Percentiles rank a stretch among this genome's conserved stretches.
Evolutionary conservation across 2,113 vertebrate species (phyloP).

Genomic region (Sander lucioperca): DNA sequence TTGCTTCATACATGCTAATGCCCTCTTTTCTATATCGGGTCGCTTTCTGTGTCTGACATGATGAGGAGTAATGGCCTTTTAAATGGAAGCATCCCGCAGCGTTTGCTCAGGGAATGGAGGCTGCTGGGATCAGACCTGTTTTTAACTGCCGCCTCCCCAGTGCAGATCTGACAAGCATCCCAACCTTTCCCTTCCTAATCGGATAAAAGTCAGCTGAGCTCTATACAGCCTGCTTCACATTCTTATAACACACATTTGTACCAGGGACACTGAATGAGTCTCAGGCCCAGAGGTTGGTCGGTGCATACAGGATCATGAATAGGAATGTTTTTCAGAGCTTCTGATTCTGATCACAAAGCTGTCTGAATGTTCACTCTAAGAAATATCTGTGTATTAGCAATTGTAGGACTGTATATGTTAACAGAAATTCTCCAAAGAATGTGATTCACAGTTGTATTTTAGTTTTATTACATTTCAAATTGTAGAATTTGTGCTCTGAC

Average conservation of each 20-base stretch:
- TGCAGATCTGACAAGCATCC: constrained; percentile 37
- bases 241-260: constrained; percentile 12
- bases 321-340: too few species aligned
- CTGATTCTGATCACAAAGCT: too few species aligned
- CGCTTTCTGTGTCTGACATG: constrained; percentile 38
- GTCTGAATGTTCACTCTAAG: too few species aligned
- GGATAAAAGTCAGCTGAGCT: constrained; percentile 24
- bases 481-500: too few species aligned
- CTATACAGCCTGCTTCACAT: neutral
- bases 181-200: constrained; percentile 9
- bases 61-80: constrained; percentile 50
- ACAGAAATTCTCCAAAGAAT: too few species aligned
- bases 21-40: constrained; percentile 43
- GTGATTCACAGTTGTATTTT: too few species aligned
- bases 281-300: neutral
- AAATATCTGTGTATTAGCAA: too few species aligned
- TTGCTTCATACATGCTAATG: constrained; percentile 25
- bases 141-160: constrained; percentile 21
- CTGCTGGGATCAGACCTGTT: constrained; percentile 45
- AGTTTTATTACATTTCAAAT: too few species aligned
- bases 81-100: constrained; percentile 39
- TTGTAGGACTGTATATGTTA: too few species aligned
- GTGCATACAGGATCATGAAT: too few species aligned
- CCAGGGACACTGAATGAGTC: neutral
- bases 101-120: constrained; percentile 25